Percentiles rank a stretch among this genome's conserved stretches.
Evolutionary conservation across 1,140 invertebrate genomes (phyloP).

Genomic region (Calliopsis andreniformis): DNA sequence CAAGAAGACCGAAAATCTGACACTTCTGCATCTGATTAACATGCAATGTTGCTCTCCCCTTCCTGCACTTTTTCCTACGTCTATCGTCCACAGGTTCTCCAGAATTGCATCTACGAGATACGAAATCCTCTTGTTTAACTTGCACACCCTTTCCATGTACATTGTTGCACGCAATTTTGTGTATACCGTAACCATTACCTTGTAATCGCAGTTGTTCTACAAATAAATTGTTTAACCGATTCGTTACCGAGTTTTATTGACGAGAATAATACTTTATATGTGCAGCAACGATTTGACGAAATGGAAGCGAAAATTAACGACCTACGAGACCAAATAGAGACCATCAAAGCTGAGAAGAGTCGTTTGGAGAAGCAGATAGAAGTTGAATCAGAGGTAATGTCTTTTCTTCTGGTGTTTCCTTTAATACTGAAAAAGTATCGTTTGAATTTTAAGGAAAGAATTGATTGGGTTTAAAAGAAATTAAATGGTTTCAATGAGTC

Average conservation of each 20-base stretch:
- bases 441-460: no score
- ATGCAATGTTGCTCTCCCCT: conserved; percentile 27
- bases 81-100: not conserved
- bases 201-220: conserved; percentile 62
- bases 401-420: not conserved
- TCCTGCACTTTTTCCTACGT: not conserved
- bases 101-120: not conserved
- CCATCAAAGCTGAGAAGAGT: conserved; percentile 76
- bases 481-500: no score
- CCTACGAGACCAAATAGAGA: conserved; percentile 75
- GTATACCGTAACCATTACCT: conserved; percentile 17
- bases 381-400: conserved; percentile 74
- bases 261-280: conserved; percentile 68
- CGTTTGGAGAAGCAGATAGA: conserved; percentile 75
- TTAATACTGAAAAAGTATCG: no score
- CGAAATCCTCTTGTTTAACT: not conserved
- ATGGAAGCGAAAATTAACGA: conserved; percentile 80
- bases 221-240: conserved; percentile 67
- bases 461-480: no score
- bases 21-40: conserved; percentile 21
- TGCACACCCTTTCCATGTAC: conserved; percentile 17
- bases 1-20: conserved; percentile 74
- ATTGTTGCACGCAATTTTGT: conserved; percentile 27
- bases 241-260: conserved; percentile 73
- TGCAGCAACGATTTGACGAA: conserved; percentile 79